These are phyloP conservation scores for Teleogryllus occipitalis DNA, from an alignment of 1,140 invertebrate species.

Conservation along the genomic window DNA sequence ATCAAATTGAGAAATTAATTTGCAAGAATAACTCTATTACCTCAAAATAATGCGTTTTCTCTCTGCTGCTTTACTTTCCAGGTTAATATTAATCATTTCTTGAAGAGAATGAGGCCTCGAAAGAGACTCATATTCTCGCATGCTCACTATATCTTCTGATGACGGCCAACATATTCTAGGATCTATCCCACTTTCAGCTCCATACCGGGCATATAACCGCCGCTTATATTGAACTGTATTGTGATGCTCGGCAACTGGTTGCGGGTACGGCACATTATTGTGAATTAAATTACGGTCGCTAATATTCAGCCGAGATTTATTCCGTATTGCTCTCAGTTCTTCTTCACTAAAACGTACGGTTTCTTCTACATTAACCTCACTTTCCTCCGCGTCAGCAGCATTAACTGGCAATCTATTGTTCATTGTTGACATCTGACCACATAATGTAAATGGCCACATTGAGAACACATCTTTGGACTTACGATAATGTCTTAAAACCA, in stretches of 20 bases:
- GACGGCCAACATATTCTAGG: slow-evolving; percentile 50
- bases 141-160: slow-evolving; percentile 45
- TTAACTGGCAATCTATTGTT: background rate
- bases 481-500: background rate
- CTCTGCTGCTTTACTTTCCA: slow-evolving; percentile 34
- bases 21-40: too few species aligned
- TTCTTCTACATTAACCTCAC: background rate
- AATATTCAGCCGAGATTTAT: slow-evolving; percentile 49
- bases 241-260: slow-evolving; percentile 41
- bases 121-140: slow-evolving; percentile 50
- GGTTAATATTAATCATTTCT: slow-evolving; percentile 44
- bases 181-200: slow-evolving; percentile 39
- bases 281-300: slow-evolving; percentile 46
- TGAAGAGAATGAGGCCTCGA: slow-evolving; percentile 49
- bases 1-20: too few species aligned
- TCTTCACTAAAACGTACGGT: slow-evolving; percentile 26
- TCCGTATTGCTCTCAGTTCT: slow-evolving; percentile 39
- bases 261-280: slow-evolving; percentile 40
- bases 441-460: background rate
- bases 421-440: background rate
- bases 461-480: background rate
- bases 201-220: slow-evolving; percentile 49
- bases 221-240: slow-evolving; percentile 48
- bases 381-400: background rate
- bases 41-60: slow-evolving; percentile 34